Percentiles rank a stretch among this genome's conserved stretches.
phyloP scores from a whole-genome alignment of 53 echinoderm and acorn worm species.

The Paracentrotus lividus region DNA sequence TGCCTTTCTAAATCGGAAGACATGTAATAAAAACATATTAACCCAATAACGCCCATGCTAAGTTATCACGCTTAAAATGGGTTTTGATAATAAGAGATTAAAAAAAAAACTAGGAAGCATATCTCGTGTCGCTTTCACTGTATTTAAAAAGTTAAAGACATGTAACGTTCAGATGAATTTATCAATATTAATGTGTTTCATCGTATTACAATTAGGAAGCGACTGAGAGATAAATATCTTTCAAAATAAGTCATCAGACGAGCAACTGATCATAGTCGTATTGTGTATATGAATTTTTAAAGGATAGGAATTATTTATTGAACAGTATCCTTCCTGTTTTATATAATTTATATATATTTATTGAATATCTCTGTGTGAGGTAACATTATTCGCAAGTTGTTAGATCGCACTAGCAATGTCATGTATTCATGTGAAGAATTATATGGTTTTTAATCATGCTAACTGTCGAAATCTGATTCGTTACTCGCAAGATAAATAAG shows the following conservation, averaged over 20 bases:
- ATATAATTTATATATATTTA: conserved; percentile 48
- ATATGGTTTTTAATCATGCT: not conserved
- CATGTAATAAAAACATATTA: not conserved
- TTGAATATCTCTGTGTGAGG: not conserved
- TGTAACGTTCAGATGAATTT: too few relatives aligned
- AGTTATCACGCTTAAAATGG: not conserved
- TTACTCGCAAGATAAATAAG: conserved; percentile 4
- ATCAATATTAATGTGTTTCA: not conserved
- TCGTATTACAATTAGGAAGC: not conserved
- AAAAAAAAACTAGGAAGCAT: too few relatives aligned
- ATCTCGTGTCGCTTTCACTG: too few relatives aligned
- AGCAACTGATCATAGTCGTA: conserved; percentile 37
- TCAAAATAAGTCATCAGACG: not conserved
- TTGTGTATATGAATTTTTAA: conserved; percentile 44
- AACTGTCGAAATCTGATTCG: conserved; percentile 26
- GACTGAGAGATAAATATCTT: not conserved
- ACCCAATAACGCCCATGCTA: not conserved
- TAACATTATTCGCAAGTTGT: not conserved
- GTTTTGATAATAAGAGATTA: too few relatives aligned
- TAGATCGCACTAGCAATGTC: conserved; percentile 23
- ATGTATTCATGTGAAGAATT: conserved; percentile 42
- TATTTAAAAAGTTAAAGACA: too few relatives aligned
- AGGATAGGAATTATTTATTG: conserved; percentile 51
- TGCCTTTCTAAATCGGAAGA: not conserved
- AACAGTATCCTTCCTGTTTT: conserved; percentile 5